Base-by-base conservation (phyloP, 2,888 invertebrate genomes). In the Tachina fera region DNA sequence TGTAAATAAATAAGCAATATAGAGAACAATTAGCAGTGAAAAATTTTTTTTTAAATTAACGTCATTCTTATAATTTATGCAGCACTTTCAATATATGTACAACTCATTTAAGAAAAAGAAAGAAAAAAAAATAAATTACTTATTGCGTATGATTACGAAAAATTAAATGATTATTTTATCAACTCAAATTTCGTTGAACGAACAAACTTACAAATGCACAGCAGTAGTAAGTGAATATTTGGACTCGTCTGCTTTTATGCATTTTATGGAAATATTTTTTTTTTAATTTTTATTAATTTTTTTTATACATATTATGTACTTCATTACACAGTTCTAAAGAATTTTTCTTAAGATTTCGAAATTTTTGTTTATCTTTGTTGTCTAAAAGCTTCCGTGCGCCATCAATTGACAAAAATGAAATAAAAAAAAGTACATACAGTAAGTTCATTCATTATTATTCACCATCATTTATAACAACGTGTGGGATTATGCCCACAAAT, bases 371-470 rank as follows among this genome's bases (percentile, higher is more conserved):
- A 63, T 76, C 65, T 80, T 65, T 77, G 63, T 75, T 56, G 68
- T 63, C 47, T 68, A 51, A 77, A 83, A 78, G 43, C 85, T 86
- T 86, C 85, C 85, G 85, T 72, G 75, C 78, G 67, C 77, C 79
- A 75, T 76, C 67, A 86, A 86, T 75, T 83, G 68, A 70, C 74
- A 5, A 51, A 45, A 67, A 65, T 45, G 71, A 13, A 13, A 71
- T 41, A 31, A 31, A 31, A 47, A 60, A 49, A 47, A 22, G 1
- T 22, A 22, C 22, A 22, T 22, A 22, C 71, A 79, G 70, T 61
- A 51, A 51, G 74, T 83, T 63, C 81, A 81, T 86, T 82, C 82
- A 85, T 84, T 83, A 85, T 84, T 83, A 81, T 84, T 84, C 77
- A 76, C 47, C 70, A 82, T 82, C 16, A 76, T 76, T 56, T 60